Evolutionary conservation across 2,888 invertebrate species (phyloP).

Genomic region (Drosophila greeni): DNA sequence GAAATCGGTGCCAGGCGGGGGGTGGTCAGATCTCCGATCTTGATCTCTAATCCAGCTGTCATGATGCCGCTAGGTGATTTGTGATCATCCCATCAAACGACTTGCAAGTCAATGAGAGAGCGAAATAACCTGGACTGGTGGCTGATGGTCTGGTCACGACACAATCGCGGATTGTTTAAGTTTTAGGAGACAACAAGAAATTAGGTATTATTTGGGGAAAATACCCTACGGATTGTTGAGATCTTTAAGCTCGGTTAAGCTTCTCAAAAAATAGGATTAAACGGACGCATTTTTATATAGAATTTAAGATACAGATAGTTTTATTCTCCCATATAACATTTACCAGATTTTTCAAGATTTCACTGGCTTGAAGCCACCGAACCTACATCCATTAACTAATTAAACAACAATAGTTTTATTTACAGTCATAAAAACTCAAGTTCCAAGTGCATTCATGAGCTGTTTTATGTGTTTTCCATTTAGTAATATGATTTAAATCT

Average conservation of each 20-base stretch:
- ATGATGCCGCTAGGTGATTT: constrained; percentile 13
- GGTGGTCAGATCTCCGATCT: background rate
- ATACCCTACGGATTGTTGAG: constrained; percentile 4
- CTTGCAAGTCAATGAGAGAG: constrained; percentile 21
- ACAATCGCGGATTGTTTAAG: background rate
- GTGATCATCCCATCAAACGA: constrained; percentile 8
- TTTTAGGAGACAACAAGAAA: background rate
- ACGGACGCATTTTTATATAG: too few relatives aligned
- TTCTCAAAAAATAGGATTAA: background rate
- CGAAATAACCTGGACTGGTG: background rate
- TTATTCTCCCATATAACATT: background rate
- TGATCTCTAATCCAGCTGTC: constrained; percentile 22
- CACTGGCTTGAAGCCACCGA: background rate
- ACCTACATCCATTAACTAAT: background rate
- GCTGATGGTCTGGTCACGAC: constrained; percentile 18
- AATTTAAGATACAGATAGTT: too few relatives aligned
- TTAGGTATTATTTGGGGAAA: background rate
- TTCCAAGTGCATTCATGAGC: background rate
- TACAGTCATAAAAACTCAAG: background rate
- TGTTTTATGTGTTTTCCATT: background rate
- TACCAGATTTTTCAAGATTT: background rate
- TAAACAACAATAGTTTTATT: background rate
- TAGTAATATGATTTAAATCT: background rate
- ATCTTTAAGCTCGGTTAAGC: background rate
- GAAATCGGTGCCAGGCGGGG: constrained; percentile 9